These are phyloP conservation scores for Plusia festucae DNA, from an alignment of 2,888 invertebrate genomes.

Conservation along the genomic window DNA sequence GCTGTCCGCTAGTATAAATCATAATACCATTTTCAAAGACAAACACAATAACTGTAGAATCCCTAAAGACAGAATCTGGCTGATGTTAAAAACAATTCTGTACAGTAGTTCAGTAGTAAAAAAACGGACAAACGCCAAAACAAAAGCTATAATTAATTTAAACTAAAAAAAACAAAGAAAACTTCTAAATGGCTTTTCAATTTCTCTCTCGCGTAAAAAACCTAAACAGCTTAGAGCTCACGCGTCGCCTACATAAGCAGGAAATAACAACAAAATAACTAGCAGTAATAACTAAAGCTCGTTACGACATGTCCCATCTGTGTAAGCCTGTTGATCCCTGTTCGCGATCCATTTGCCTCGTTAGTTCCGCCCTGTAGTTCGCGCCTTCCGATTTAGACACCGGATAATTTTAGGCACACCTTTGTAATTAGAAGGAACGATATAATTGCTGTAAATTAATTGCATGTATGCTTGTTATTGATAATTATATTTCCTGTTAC, in stretches of 20 bases:
- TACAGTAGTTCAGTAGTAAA: not conserved
- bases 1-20: too few species aligned
- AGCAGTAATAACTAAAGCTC: conserved; percentile 52
- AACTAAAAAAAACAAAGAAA: too few species aligned
- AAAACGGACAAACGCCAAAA: too few species aligned
- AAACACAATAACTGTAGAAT: too few species aligned
- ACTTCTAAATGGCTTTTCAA: not conserved
- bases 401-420: conserved; percentile 25
- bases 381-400: conserved; percentile 43
- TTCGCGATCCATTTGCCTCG: conserved; percentile 52
- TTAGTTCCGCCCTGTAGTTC: conserved; percentile 54
- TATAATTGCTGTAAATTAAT: conserved; percentile 20
- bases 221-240: not conserved
- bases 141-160: too few species aligned
- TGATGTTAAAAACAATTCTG: not conserved
- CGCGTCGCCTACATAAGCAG: conserved; percentile 10
- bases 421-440: conserved; percentile 24
- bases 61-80: too few species aligned
- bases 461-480: conserved; percentile 6
- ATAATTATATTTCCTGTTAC: conserved; percentile 23
- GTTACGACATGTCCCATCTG: conserved; percentile 52
- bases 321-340: conserved; percentile 52
- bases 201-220: not conserved
- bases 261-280: conserved; percentile 38
- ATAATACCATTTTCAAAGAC: too few species aligned